Evolutionary conservation across 1,140 invertebrate genomes (phyloP).

Genomic region (Trissolcus basalis): DNA sequence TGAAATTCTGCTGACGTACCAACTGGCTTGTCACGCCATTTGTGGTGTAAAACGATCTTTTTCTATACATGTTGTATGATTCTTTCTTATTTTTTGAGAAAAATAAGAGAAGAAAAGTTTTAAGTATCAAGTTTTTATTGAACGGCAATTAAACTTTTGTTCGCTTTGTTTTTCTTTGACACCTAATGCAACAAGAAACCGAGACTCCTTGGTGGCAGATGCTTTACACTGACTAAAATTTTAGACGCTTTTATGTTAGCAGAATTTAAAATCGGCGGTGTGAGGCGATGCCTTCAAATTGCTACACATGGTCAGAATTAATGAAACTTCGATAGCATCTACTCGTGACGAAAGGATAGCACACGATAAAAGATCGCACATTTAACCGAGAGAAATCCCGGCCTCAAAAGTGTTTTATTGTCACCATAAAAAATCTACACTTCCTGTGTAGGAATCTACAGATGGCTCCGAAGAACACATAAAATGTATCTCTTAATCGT

Average conservation of each 20-base stretch:
- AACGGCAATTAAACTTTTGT: slow-evolving; percentile 40
- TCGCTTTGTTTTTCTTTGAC: slow-evolving; percentile 21
- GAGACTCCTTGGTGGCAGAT: slow-evolving; percentile 35
- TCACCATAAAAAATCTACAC: slow-evolving; percentile 47
- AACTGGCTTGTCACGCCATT: slow-evolving; percentile 19
- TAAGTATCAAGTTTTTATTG: slow-evolving; percentile 36
- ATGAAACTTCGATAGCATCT: slow-evolving; percentile 53
- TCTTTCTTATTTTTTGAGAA: slow-evolving; percentile 11
- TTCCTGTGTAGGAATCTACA: slow-evolving; percentile 49
- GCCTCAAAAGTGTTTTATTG: slow-evolving; percentile 34
- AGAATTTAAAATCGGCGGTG: slow-evolving; percentile 42
- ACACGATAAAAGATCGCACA: slow-evolving; percentile 37
- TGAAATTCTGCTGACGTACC: slow-evolving; percentile 27
- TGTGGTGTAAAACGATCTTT: slow-evolving; percentile 4
- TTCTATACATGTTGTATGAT: slow-evolving; percentile 7
- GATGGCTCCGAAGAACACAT: slow-evolving; percentile 48
- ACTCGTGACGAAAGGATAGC: slow-evolving; percentile 36
- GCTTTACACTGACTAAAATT: slow-evolving; percentile 14
- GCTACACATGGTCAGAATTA: slow-evolving; percentile 35
- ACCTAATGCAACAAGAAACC: slow-evolving; percentile 22
- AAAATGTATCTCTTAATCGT: slow-evolving; percentile 51
- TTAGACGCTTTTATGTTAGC: neutral
- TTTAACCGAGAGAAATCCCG: slow-evolving; percentile 21
- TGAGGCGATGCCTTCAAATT: slow-evolving; percentile 18
- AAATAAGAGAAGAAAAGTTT: no score